Evolutionary conservation across 1,140 invertebrate genomes (phyloP).

Genomic region (Drosophila quadrilineata): DNA sequence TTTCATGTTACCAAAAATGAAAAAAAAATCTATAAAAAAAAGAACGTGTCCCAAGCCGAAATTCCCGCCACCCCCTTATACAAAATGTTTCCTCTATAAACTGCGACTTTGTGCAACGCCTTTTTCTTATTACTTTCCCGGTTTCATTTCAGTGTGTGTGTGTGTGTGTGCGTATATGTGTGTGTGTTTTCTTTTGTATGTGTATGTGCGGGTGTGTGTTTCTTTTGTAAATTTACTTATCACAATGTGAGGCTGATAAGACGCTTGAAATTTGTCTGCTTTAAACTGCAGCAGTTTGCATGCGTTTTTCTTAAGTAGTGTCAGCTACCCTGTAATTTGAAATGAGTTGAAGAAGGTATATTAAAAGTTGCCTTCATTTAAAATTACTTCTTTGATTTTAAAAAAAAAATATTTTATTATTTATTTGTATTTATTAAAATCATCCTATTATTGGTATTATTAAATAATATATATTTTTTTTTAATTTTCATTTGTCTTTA

Average conservation of each 20-base stretch:
- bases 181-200: no score
- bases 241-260: constrained; percentile 36
- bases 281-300: constrained; percentile 29
- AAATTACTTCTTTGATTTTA: no score
- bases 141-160: background rate
- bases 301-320: background rate
- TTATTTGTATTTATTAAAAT: no score
- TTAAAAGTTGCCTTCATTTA: background rate
- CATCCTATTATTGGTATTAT: no score
- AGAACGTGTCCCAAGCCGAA: constrained; percentile 8
- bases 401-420: no score
- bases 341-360: background rate
- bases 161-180: no score
- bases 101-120: background rate
- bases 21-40: no score
- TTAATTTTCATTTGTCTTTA: no score
- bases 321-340: background rate
- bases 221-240: constrained; percentile 62
- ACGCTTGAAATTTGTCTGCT: constrained; percentile 55
- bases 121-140: constrained; percentile 24
- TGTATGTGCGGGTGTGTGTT: constrained; percentile 30
- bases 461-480: no score
- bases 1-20: constrained; percentile 71
- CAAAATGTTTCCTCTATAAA: background rate
- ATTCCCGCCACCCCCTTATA: background rate